Percentiles rank a stretch among this genome's conserved stretches.
phyloP scores from a whole-genome alignment of 2,888 invertebrate genomes.

The Gastracanthus pulcherrimus region DNA sequence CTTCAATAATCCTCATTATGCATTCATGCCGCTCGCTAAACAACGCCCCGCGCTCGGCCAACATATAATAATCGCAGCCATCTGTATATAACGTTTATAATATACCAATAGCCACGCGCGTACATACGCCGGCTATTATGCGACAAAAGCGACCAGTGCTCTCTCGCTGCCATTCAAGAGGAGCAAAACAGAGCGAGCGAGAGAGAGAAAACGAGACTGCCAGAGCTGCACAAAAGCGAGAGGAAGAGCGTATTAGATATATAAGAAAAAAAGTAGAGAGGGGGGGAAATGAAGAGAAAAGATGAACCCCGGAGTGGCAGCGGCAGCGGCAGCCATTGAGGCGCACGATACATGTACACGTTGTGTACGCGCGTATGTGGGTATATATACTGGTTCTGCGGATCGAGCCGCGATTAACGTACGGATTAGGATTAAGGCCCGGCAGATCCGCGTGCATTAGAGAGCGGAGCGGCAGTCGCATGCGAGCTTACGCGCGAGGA shows the following conservation, averaged over 20 bases:
- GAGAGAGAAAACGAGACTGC: no score
- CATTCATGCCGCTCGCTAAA: conserved; percentile 29
- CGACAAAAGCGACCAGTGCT: no score
- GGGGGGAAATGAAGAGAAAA: not conserved
- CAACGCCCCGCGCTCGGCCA: not conserved
- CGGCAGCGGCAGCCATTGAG: conserved; percentile 21
- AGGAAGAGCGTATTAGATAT: not conserved
- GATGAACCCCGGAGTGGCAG: not conserved
- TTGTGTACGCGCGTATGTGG: no score
- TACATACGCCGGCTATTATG: not conserved
- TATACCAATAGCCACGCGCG: not conserved
- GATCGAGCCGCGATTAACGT: conserved; percentile 74
- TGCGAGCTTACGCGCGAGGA: not conserved
- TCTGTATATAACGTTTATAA: not conserved
- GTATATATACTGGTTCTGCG: conserved; percentile 62
- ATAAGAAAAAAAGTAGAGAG: not conserved
- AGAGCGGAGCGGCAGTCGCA: not conserved
- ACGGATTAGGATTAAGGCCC: conserved; percentile 74
- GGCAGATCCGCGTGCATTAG: conserved; percentile 26
- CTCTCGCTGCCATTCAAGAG: no score
- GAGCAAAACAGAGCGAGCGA: no score
- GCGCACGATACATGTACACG: no score
- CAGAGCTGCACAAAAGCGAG: no score
- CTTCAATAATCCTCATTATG: conserved; percentile 24
- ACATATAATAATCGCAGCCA: not conserved